Evolutionary conservation across 2,113 vertebrate species (phyloP), one percentile per base, ranked within the genome.

Genomic region (Pipra filicauda): DNA sequence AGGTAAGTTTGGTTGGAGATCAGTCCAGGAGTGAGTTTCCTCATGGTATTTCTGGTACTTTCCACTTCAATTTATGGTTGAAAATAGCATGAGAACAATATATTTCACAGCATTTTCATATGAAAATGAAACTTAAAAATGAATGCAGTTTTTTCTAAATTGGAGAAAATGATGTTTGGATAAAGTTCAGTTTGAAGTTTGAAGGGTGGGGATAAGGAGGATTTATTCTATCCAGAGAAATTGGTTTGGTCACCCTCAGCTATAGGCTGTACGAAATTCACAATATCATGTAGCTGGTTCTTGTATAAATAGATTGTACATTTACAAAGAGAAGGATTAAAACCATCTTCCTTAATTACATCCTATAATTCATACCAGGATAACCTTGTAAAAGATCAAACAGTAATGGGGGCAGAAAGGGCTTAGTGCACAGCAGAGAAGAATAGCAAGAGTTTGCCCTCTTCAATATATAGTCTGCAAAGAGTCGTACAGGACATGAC

Each of bases 301-400:
- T 74, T 88, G 7, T 48, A 93, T 95, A 81, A 97, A 97, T 96
- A 93, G 86, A 86, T 91, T 92, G 74, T 73, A 70, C 78, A 85
- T 55, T 94, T 94, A 85, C 86, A 97, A 97, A 94, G 67, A 83
- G 35, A 82, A 96, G 81, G 91, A 92, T 79, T 91, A 93, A 97
- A 95, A 77, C 20, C 16, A 22, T 95, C 77, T 96, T 66, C 62
- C 85, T 94, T 96, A 97, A 94, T 95, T 95, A 69, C 43, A 90
- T 49, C 37, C 81, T 95, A 35, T 89, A 80, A 93, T 96, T 95
- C 89, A 82, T 83, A 94, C 66, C 65, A 94, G 87, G 70, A 58
- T 96, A 95, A 95, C 69, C 80, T 93, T 95, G 80, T 84, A 86
- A 67, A 95, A 96, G 91, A 95, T 86, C 87, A 95, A 89, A 88